Conservation (phyloP, 2,888 invertebrate genomes). For the Eristalinus sepulchralis region DNA sequence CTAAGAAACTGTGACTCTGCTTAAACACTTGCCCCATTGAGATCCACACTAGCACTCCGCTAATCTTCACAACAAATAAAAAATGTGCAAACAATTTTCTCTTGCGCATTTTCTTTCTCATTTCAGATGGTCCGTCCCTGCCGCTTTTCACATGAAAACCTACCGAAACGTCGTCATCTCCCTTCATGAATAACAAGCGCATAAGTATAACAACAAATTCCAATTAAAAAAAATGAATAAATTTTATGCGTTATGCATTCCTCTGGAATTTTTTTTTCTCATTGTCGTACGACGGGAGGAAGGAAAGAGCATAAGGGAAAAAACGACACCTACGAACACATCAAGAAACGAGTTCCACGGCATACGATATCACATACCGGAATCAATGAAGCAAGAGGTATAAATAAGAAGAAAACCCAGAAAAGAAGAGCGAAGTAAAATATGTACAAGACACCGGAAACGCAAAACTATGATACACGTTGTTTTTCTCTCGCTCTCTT, state of each 20-base stretch:
- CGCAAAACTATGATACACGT: slow-evolving; percentile 67
- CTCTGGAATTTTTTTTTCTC: slow-evolving; percentile 32
- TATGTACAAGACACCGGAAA: slow-evolving; percentile 69
- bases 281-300: not conserved
- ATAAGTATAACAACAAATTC: slow-evolving; percentile 61
- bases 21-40: not conserved
- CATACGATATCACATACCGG: slow-evolving; percentile 53
- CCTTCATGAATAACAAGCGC: slow-evolving; percentile 52
- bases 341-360: slow-evolving; percentile 57
- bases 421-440: slow-evolving; percentile 63
- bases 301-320: not conserved
- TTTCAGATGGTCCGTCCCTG: not conserved
- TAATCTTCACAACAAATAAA: slow-evolving; percentile 46
- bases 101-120: slow-evolving; percentile 34
- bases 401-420: slow-evolving; percentile 61
- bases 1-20: not conserved
- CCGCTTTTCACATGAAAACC: not conserved
- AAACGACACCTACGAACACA: slow-evolving; percentile 58
- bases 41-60: not conserved
- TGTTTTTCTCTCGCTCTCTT: slow-evolving; percentile 17
- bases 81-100: slow-evolving; percentile 59
- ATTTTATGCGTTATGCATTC: slow-evolving; percentile 70
- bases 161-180: slow-evolving; percentile 17
- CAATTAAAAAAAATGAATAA: slow-evolving; percentile 71
- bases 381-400: slow-evolving; percentile 67